Conservation (phyloP, 2,113 vertebrate species). For the Sterna hirundo region DNA sequence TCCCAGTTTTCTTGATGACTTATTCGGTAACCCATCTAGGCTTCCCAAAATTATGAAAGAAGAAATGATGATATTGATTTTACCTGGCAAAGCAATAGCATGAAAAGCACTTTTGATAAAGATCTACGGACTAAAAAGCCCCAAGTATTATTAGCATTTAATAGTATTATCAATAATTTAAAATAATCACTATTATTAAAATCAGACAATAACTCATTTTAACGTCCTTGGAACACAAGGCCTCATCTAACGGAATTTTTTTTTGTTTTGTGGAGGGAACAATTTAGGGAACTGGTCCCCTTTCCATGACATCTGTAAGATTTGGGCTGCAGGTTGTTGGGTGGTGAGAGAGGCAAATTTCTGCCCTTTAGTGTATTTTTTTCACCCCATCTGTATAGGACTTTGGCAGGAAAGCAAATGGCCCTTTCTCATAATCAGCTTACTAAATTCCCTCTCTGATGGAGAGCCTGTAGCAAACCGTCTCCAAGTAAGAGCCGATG, state of each 20-base stretch:
- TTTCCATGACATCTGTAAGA: not conserved
- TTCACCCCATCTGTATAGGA: not conserved
- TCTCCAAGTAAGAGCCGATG: not conserved
- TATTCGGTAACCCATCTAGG: not conserved
- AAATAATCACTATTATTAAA: not conserved
- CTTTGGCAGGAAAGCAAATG: not conserved
- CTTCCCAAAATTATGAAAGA: not conserved
- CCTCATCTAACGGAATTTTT: not conserved
- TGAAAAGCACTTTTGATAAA: not conserved
- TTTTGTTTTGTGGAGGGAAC: not conserved
- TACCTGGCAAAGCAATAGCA: not conserved
- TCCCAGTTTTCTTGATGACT: not conserved
- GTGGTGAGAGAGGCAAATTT: not conserved
- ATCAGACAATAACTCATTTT: not conserved
- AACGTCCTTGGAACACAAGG: not conserved
- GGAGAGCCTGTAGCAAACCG: not conserved
- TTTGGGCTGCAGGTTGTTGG: not conserved
- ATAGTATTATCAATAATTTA: not conserved
- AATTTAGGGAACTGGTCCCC: not conserved
- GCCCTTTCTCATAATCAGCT: not conserved
- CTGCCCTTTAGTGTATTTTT: not conserved
- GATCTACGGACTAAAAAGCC: not conserved
- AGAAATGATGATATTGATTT: not conserved
- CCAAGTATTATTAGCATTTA: not conserved
- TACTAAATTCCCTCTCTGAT: not conserved